Evolutionary conservation across 2,113 vertebrate species (phyloP).

Genomic region (Seriola dumerili): DNA sequence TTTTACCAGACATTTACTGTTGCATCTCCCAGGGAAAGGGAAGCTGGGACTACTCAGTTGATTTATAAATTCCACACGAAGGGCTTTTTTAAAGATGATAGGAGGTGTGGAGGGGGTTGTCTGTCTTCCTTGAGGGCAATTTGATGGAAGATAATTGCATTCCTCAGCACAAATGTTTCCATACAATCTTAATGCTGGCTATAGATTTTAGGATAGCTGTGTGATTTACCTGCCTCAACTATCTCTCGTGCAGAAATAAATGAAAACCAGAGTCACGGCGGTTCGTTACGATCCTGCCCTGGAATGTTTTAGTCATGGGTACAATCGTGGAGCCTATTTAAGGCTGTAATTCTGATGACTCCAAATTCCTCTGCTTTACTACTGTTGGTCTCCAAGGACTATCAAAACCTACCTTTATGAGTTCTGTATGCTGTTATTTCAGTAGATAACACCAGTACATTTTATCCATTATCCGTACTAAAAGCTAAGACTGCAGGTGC

Average conservation of each 20-base stretch:
- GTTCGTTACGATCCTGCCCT: slow-evolving; percentile 37
- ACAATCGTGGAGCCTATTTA: slow-evolving; percentile 43
- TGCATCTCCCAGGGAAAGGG: not conserved
- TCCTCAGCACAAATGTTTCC: slow-evolving; percentile 20
- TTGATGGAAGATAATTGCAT: slow-evolving; percentile 19
- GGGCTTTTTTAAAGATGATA: slow-evolving; percentile 20
- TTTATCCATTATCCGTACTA: not conserved
- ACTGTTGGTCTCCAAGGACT: not conserved
- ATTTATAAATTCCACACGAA: slow-evolving; percentile 40
- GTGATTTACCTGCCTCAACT: slow-evolving; percentile 20
- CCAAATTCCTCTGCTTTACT: slow-evolving; percentile 38
- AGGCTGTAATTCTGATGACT: slow-evolving; percentile 41
- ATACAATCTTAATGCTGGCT: slow-evolving; percentile 14
- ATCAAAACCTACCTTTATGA: slow-evolving; percentile 9
- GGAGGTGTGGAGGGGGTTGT: not conserved
- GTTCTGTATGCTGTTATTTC: not conserved
- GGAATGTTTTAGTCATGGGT: slow-evolving; percentile 72
- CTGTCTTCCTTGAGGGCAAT: slow-evolving; percentile 17
- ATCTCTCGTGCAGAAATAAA: slow-evolving; percentile 28
- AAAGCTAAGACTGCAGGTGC: not conserved
- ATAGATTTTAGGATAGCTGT: slow-evolving; percentile 15
- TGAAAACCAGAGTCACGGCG: slow-evolving; percentile 51
- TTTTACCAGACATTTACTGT: not conserved
- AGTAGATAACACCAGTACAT: not conserved
- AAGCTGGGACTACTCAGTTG: not conserved